Base-by-base conservation (phyloP, 1,140 invertebrate species). In the Gonatopus flavifemur region DNA sequence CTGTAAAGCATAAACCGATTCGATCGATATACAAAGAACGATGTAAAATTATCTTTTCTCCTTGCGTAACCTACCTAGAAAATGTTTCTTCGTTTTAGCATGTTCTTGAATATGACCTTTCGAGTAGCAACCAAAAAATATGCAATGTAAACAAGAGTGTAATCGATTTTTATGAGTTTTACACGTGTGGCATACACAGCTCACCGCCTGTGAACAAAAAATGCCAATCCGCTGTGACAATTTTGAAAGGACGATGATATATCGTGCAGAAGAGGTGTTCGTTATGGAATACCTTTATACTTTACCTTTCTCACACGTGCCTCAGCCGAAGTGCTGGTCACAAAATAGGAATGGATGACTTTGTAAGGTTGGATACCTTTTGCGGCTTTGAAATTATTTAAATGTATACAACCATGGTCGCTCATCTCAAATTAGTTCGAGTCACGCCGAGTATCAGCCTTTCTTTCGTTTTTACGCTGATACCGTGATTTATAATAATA, bases 91-190 rank as follows among this genome's bases (percentile, higher is more conserved):
- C 9, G 80, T 80, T 67, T 86, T 86, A 24, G 86, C 85, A 81
- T 96, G 94, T 41, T 92, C 87, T 64, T 91, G 87, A 57, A 95
- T 92, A 67, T 96, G 93, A 43, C 81, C 81, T 24, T 84, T 82
- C 38, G 77, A 82, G 57, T 91, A 90, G 71, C 94, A 97, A 16
- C 90, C 93, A 76, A 96, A 93, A 75, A 85, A 94, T 56, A 95
- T 90, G 79, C 94, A 97, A 55, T 93, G 88, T 19, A 96, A 77
- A 74, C 94, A 97, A 20, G 91, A 89, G 78, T 94, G 91, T 47
- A 95, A 78, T 36, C 90, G 83, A 30, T 87, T 85, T 32, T 86
- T 86, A 56, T 84, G 81, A 37, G 84, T 83, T 58, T 87, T 83
- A 76, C 92, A 94, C 40, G 84, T 84, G 55, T 88, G 87, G 75